Percentiles rank a stretch among this genome's conserved stretches.
phyloP scores from a whole-genome alignment of 2,797 vertebrate genomes.

The Petrocephalus sullivani region DNA sequence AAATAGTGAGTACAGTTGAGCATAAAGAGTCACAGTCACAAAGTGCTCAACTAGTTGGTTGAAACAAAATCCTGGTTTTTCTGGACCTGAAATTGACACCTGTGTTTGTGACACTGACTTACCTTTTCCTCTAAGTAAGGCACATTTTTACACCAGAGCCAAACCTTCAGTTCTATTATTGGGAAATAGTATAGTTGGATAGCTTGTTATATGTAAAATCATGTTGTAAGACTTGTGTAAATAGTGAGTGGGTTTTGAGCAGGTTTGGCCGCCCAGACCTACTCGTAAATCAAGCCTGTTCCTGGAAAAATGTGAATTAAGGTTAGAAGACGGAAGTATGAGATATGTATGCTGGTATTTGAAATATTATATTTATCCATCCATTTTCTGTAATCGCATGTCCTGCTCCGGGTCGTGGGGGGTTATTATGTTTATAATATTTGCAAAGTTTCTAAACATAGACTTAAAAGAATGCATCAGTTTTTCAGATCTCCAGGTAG shows the following conservation, averaged over 20 bases:
- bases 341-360: not conserved
- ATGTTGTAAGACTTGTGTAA: not conserved
- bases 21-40: too few species aligned
- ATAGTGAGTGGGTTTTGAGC: not conserved
- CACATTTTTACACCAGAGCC: not conserved
- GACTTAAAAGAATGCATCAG: not conserved
- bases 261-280: not conserved
- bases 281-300: not conserved
- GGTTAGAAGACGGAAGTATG: not conserved
- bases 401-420: too few species aligned
- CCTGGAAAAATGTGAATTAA: not conserved
- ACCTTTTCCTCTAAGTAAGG: not conserved
- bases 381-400: too few species aligned
- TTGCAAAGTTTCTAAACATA: not conserved
- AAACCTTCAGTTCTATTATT: not conserved
- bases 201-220: not conserved
- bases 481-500: not conserved
- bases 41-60: too few species aligned
- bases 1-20: too few species aligned
- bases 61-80: too few species aligned
- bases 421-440: not conserved
- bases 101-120: not conserved
- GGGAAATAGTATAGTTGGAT: not conserved
- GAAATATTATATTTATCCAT: not conserved
- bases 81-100: too few species aligned